Evolutionary conservation across 64 coral and sea anemone species (phyloP).

Genomic region (Dendronephthya gigantea): DNA sequence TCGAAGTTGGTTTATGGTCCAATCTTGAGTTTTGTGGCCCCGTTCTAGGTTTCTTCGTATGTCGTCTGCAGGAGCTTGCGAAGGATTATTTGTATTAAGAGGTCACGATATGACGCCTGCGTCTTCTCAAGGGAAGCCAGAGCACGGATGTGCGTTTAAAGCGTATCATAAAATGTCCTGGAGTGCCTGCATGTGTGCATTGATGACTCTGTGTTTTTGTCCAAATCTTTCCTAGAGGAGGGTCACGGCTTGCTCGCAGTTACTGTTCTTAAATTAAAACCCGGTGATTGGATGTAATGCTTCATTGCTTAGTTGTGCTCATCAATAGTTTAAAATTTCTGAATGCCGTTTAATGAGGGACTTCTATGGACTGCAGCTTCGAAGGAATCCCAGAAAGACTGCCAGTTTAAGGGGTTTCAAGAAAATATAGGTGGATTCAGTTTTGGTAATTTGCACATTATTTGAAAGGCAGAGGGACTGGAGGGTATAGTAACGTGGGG

Average conservation of each 20-base stretch:
- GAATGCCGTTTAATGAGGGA: too few species aligned
- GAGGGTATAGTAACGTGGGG: too few species aligned
- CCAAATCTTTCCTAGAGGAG: too few species aligned
- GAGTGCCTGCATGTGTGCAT: slow-evolving; percentile 46
- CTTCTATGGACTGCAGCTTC: too few species aligned
- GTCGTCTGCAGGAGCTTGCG: slow-evolving; percentile 45
- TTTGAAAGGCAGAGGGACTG: neutral
- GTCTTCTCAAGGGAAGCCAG: slow-evolving; percentile 27
- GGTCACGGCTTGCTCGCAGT: neutral
- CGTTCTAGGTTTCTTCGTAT: slow-evolving; percentile 34
- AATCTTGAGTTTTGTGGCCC: slow-evolving; percentile 28
- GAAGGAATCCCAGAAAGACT: too few species aligned
- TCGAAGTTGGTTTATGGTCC: slow-evolving; percentile 14
- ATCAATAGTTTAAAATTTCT: slow-evolving; percentile 42
- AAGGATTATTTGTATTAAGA: slow-evolving; percentile 39
- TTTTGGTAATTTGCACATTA: slow-evolving; percentile 12
- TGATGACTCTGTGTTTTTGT: neutral
- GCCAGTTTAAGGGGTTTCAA: slow-evolving; percentile 20
- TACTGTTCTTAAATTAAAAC: neutral
- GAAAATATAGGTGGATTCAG: slow-evolving; percentile 27
- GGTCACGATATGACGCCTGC: slow-evolving; percentile 36
- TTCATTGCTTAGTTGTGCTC: neutral
- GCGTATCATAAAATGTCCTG: slow-evolving; percentile 43
- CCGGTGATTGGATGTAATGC: neutral
- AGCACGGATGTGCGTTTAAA: slow-evolving; percentile 45